phyloP scores from a whole-genome alignment of 2,113 vertebrate genomes.

The Phocoena sinus region DNA sequence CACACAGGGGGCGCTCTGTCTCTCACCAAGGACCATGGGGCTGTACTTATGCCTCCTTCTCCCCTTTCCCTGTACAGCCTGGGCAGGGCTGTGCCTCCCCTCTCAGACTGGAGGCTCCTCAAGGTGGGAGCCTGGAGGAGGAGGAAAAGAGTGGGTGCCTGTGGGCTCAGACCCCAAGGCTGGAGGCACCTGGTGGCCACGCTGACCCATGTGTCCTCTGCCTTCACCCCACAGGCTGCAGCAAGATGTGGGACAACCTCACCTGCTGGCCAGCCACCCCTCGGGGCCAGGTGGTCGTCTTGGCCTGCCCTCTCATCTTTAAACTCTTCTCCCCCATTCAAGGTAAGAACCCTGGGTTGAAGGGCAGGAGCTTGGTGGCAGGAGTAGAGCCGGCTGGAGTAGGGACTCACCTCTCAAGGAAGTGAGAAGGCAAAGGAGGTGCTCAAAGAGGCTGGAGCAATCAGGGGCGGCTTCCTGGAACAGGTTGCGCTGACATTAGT shows the following conservation, averaged over 20 bases:
- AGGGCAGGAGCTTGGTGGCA: neutral
- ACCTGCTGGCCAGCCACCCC: conserved; percentile 91
- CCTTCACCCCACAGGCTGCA: conserved; percentile 83
- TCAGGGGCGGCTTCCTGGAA: accelerated
- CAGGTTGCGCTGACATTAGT: neutral
- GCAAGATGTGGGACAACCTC: conserved; percentile 91
- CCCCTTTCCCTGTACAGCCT: neutral
- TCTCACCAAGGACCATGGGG: neutral
- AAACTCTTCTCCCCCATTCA: conserved; percentile 84
- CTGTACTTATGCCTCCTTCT: neutral
- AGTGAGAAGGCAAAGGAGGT: neutral
- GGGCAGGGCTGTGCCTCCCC: neutral
- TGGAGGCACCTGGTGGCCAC: neutral
- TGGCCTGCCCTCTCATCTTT: conserved; percentile 88
- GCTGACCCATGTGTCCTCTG: neutral
- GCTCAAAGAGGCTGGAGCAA: neutral
- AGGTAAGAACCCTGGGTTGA: conserved; percentile 70
- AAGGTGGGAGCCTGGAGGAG: neutral
- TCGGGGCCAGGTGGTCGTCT: conserved; percentile 86
- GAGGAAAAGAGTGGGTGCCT: neutral
- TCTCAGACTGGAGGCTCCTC: neutral
- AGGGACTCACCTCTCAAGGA: neutral
- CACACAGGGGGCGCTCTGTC: accelerated
- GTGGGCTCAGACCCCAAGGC: neutral
- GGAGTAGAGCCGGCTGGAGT: accelerated